Conservation (phyloP, 2,113 vertebrate species). For the Colistium nudipinnis region DNA sequence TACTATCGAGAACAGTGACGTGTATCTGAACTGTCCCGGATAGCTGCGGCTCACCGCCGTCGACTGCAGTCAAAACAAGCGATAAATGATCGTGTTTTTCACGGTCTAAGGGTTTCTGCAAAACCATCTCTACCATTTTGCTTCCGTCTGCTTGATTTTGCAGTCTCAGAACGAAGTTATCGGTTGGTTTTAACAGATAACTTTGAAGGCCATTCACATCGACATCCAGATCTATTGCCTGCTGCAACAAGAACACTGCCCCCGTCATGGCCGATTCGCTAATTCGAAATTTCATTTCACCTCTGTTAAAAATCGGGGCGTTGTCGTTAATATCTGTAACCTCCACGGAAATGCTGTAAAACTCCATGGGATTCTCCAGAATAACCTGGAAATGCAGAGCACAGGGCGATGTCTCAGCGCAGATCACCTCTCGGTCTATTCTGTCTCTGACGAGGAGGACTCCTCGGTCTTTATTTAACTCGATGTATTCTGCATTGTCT, state of each 20-base stretch:
- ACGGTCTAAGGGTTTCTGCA: conserved; percentile 57
- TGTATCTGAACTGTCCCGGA: conserved; percentile 43
- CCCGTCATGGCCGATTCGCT: conserved; percentile 20
- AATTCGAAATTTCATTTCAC: conserved; percentile 66
- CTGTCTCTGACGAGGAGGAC: conserved; percentile 71
- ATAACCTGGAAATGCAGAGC: conserved; percentile 77
- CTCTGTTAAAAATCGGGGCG: conserved; percentile 69
- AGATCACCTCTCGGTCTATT: conserved; percentile 82
- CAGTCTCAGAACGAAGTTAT: conserved; percentile 65
- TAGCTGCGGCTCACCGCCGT: conserved; percentile 48
- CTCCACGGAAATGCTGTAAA: conserved; percentile 72
- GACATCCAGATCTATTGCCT: conserved; percentile 76
- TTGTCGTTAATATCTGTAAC: conserved; percentile 82
- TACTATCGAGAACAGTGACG: conserved; percentile 54
- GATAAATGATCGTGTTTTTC: conserved; percentile 37
- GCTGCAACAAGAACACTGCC: conserved; percentile 64
- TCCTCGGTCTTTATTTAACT: conserved; percentile 65
- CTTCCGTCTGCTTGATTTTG: conserved; percentile 28
- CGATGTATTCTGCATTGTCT: conserved; percentile 70
- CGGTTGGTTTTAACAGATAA: conserved; percentile 69
- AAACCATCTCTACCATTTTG: conserved; percentile 55
- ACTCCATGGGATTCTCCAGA: conserved; percentile 79
- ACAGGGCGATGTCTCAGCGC: conserved; percentile 67
- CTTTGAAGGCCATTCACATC: conserved; percentile 74
- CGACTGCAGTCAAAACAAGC: conserved; percentile 60